These are phyloP conservation scores for Lethenteron camtschaticum DNA, from an alignment of 2,113 vertebrate genomes.

Conservation along the genomic window DNA sequence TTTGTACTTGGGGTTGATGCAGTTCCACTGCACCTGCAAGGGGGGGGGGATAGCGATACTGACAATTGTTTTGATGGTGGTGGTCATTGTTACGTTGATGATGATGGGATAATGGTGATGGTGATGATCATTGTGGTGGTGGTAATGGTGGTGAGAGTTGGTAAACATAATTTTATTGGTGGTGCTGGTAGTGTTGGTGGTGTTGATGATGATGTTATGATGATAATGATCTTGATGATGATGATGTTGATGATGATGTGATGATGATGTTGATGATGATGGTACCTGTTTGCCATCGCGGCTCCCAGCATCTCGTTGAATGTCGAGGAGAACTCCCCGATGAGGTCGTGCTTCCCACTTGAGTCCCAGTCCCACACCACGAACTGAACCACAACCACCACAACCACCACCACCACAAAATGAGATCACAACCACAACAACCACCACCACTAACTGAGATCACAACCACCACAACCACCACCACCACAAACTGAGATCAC, in stretches of 20 bases:
- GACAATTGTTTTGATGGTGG: no score
- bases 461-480: no score
- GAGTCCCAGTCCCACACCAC: conserved; percentile 85
- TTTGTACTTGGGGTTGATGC: conserved; percentile 77
- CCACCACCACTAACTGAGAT: no score
- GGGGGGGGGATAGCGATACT: no score
- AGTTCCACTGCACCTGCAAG: conserved; percentile 45
- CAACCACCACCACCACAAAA: no score
- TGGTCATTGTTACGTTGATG: neutral
- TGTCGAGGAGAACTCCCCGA: conserved; percentile 71
- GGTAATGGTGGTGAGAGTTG: neutral
- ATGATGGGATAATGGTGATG: neutral
- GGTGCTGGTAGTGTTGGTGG: neutral
- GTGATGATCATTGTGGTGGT: neutral
- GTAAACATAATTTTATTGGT: neutral
- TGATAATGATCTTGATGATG: no score
- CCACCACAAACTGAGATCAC: no score
- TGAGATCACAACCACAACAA: no score
- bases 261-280: neutral
- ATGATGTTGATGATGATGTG: no score
- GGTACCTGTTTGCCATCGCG: neutral
- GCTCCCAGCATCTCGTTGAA: conserved; percentile 57
- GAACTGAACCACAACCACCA: conserved; percentile 22
- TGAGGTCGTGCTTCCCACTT: conserved; percentile 77
- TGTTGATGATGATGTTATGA: neutral